Base-by-base conservation (phyloP, 2,888 invertebrate genomes). In the Camptogramma bilineatum region DNA sequence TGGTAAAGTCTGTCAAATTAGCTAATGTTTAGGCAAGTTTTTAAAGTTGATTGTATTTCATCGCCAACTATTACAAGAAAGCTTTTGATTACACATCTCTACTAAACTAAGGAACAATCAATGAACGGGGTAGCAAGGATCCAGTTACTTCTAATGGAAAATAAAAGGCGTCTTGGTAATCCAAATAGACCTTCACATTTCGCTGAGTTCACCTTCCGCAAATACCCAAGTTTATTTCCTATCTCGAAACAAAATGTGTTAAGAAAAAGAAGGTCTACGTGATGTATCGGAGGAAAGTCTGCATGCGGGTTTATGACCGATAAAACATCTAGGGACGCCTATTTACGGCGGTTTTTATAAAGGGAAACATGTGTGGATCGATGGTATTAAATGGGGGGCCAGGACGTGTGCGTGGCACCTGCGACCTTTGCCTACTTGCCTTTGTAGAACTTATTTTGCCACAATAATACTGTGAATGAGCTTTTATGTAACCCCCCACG, bases 231-330 rank as follows among this genome's bases (percentile, higher is more conserved):
- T 75, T 70, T 70, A 73, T 73, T 71, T 66, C 62, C 61, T 73
- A 65, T 66, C 62, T 62, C 62, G 52, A 70, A 70, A 69, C 61
- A 76, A 72, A 72, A 66, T 74, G 69, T 66, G 69, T 68, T 66
- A 61, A 74, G 69, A 71, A 73, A 71, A 68, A 68, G 72, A 71
- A 78, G 61, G 62, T 47, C 68, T 79, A 86, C 84, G 86, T 86
- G 87, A 88, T 84, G 79, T 87, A 88, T 86, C 81, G 77, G 80
- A 79, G 78, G 75, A 78, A 82, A 82, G 84, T 82, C 82, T 80
- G 82, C 85, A 85, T 84, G 84, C 83, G 86, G 82, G 83, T 89
- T 90, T 89, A 88, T 87, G 81, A 87, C 77, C 90, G 85, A 89
- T 91, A 88, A 89, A 90, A 86, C 82, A 83, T 84, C 83, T 81